Evolutionary conservation across 64 coral and sea anemone species (phyloP), one percentile per base, ranked within the genome.

Genomic region (Montipora cactus): DNA sequence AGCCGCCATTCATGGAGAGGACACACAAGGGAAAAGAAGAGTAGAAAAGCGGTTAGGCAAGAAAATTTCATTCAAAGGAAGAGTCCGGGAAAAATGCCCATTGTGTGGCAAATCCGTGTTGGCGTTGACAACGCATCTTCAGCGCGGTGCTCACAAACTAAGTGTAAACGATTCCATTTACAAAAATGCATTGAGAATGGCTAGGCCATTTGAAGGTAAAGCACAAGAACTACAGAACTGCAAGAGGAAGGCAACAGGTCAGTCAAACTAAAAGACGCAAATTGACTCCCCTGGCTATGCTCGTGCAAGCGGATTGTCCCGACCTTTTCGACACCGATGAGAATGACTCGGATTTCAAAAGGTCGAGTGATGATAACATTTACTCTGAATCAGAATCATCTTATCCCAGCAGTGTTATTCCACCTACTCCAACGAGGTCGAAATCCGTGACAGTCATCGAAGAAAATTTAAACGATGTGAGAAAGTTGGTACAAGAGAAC

Each of bases 111-210:
- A 66, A 66, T 66, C 5, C 61, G 61, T 66, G 61, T 66, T 66
- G 15, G 61, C 61, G 15, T 66, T 66, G 61, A 66, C 61, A 66
- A 66, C 61, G 61, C 15, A 66, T 66, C 61, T 66, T 66, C 61
- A 66, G 61, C 61, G 61, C 61, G 10, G 61, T 66, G 61, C 61
- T 66, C 61, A 66, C 61, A 66, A 66, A 66, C 61, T 66, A 66
- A 66, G 61, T 66, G 61, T 66, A 66, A 66, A 66, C 61, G 61
- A 66, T 66, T 66, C 61, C 61, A 66, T 66, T 66, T 66, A 66
- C 61, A 66, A 66, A 66, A 11, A 66, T 66, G 61, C 61, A 66
- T 12, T 66, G 61, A 66, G 61, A 66, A 66, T 66, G 61, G 61
- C 61, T 13, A 66, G 61, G 61, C 61, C 61, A 66, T 66, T 66